Evolutionary conservation across 2,797 vertebrate species (phyloP), one percentile per base, ranked within the genome.

Genomic region (Sebastiscus albofasciatus): DNA sequence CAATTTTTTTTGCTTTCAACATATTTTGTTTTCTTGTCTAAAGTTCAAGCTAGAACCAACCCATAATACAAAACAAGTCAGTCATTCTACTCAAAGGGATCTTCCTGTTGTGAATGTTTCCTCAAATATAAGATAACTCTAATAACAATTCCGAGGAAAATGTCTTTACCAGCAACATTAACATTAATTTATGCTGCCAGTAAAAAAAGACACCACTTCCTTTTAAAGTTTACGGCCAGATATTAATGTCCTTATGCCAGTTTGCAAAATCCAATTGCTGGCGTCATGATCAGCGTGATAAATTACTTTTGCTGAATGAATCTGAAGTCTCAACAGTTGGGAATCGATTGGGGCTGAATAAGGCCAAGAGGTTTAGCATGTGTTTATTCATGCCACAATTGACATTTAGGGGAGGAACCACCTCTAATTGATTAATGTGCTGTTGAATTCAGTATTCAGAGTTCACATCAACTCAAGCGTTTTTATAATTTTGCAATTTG

Each of bases 261-360:
- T 72, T 77, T 34, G 27, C 34, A 72, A 70, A 84, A 81, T 70
- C 29, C 60, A 61, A 49, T 76, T 22, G 79, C 55, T 73, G 42
- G 42, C 20, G 2, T 76, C 20, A 49, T 42, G 52, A 76, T 73
- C 29, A 10, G 52, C 6, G 34, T 78, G 77, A 85, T 75, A 52
- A 60, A 77, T 85, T 27, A 72, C 69, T 27, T 46, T 72, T 34
- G 49, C 59, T 58, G 60, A 79, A 72, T 27, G 55, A 79, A 73
- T 76, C 69, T 65, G 52, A 76, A 56, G 36, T 66, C 52, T 71
- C 58, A 26, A 31, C 27, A 14, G 36, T 74, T 82, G 66, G 36
- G 46, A 60, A 83, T 79, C 26, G 59, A 79, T 72, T 42, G 14
- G 10, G n/a, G 16, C 46, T 49, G 78, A 75, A 68, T 68, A 59